Percentiles rank a stretch among this genome's conserved stretches.
Conservation (phyloP, 2,888 invertebrate species). For the Carpatolechia fugitivella region DNA sequence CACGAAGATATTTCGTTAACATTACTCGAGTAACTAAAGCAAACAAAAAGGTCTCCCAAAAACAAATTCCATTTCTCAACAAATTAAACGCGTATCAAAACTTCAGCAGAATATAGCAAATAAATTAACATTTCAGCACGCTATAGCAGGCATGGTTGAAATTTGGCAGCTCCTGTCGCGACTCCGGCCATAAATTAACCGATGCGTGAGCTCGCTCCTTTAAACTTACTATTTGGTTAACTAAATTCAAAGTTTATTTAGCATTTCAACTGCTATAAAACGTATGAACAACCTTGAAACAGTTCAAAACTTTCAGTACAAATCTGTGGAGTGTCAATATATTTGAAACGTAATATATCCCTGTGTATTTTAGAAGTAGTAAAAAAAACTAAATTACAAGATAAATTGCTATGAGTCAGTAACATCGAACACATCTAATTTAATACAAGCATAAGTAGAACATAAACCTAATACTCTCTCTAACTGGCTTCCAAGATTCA, state of each 20-base stretch:
- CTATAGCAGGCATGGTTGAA: not conserved
- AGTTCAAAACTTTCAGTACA: not conserved
- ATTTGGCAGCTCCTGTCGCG: not conserved
- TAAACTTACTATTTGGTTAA: constrained; percentile 2
- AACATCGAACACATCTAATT: no score
- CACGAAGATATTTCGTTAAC: no score
- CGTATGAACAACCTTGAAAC: not conserved
- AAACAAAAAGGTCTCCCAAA: not conserved
- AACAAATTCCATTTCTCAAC: not conserved
- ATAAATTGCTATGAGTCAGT: no score
- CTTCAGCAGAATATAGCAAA: not conserved
- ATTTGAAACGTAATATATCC: no score
- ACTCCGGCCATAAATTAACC: not conserved
- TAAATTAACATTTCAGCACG: constrained; percentile 1
- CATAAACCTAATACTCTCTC: no score
- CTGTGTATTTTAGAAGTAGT: no score
- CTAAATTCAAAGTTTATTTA: not conserved
- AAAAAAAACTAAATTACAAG: no score
- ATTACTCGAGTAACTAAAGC: no score
- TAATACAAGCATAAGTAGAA: no score
- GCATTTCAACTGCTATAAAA: not conserved
- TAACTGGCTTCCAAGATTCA: no score
- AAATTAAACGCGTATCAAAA: not conserved
- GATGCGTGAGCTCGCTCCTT: constrained; percentile 1
- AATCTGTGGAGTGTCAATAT: no score